A percentile compares a stretch with the other conserved stretches of the same genome.
phyloP scores from a whole-genome alignment of 2,888 invertebrate species.

The Mythimna lalbum region DNA sequence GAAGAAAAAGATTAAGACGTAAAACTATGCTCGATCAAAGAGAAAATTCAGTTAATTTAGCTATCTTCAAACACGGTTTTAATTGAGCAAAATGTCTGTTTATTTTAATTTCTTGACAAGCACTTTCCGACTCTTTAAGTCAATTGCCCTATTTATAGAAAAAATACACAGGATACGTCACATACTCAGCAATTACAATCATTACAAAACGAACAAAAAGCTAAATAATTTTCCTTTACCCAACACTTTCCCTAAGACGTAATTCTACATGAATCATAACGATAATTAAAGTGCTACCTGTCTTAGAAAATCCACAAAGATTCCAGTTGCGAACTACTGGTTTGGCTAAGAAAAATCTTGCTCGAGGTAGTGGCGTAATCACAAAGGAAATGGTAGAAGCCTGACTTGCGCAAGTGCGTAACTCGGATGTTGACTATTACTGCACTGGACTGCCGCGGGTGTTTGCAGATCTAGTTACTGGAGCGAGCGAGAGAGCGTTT shows the following conservation, averaged over 20 bases:
- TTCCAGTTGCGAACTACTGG: conserved; percentile 70
- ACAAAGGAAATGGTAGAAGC: conserved; percentile 74
- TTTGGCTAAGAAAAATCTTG: conserved; percentile 77
- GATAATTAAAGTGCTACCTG: conserved; percentile 66
- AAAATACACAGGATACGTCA: conserved; percentile 49
- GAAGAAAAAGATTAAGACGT: no score
- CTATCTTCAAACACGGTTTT: background rate
- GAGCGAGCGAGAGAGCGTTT: conserved; percentile 57
- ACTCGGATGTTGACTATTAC: conserved; percentile 86
- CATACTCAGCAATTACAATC: conserved; percentile 38
- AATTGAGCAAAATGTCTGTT: conserved; percentile 3
- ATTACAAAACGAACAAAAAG: conserved; percentile 49
- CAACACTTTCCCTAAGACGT: conserved; percentile 60
- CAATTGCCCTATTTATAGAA: conserved; percentile 33
- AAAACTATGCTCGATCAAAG: background rate
- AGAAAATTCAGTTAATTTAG: conserved; percentile 9
- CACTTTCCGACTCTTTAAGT: conserved; percentile 23
- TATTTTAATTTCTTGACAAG: background rate
- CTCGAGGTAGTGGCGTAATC: conserved; percentile 73
- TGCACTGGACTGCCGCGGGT: conserved; percentile 67
- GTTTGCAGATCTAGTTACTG: conserved; percentile 61
- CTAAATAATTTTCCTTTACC: conserved; percentile 52
- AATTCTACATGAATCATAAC: conserved; percentile 64
- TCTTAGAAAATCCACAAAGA: conserved; percentile 69
- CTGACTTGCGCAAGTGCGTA: conserved; percentile 77